Base-by-base conservation (phyloP, 2,113 vertebrate species). In the Plectropomus leopardus region DNA sequence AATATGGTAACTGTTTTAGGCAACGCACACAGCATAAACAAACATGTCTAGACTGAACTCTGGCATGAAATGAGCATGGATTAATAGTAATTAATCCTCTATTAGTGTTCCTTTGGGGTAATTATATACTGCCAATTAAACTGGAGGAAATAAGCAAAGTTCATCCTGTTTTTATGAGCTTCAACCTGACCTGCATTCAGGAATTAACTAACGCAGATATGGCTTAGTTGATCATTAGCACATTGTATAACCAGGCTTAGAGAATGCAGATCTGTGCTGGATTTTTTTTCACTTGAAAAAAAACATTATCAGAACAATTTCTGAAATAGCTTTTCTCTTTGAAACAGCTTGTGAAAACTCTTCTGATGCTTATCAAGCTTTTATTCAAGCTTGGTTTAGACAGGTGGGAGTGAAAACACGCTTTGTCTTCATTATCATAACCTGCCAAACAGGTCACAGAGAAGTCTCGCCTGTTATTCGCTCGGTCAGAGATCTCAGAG, bases 1-100 rank as follows among this genome's bases (percentile, higher is more conserved):
- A 87, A 83, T 76, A 81, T 64, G 76, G 48, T 73, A 64, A 8
- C 42, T 78, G 45, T 86, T 61, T 34, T 1, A 45, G 24, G 19
- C 14, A 23, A 48, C 7, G n/a, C 21, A 58, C 23, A 28, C 16
- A 57, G 67, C 17, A 54, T 57, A 68, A 78, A 72, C 50, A 67
- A 48, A 51, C 26, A 47, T 10, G 30, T 57, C 24, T 24, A 24
- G 32, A 44, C 64, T 65, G 44, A 76, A 14, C 5, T 66, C 10
- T 32, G 21, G 7, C 15, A 34, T 21, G 17, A 80, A 59, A 32
- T 54, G 5, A 53, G 47, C 10, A 50, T 6, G n/a, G 51, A 63
- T 73, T 85, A 81, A 44, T 26, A 36, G 17, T 19, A 47, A 78
- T 71, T 57, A 71, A 17, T 5, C 17, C 17, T 72, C 28, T 51